Conservation (phyloP, 2,888 invertebrate species). For the Iphiclides podalirius region DNA sequence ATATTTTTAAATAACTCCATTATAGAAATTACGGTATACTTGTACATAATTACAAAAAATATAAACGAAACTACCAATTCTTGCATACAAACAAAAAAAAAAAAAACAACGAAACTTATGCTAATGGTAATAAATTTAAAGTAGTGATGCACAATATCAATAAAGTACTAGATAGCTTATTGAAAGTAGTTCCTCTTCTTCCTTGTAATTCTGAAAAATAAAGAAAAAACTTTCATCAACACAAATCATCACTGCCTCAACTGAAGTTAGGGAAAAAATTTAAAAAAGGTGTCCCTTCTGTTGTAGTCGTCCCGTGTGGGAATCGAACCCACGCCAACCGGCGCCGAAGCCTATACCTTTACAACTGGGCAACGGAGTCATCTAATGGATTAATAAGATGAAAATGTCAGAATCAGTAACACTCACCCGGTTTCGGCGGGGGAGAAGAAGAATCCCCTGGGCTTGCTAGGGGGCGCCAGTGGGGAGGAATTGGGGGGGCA, state of each 20-base stretch:
- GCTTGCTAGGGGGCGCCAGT: slow-evolving; percentile 32
- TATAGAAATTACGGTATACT: no score
- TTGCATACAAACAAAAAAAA: slow-evolving; percentile 14
- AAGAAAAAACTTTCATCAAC: slow-evolving; percentile 12
- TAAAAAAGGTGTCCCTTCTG: no score
- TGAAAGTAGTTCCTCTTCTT: slow-evolving; percentile 69
- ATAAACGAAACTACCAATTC: slow-evolving; percentile 34
- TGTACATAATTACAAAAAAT: no score
- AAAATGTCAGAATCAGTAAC: no score
- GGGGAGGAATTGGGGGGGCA: slow-evolving; percentile 54
- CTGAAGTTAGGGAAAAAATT: no score
- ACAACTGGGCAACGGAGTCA: no score
- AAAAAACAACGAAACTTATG: slow-evolving; percentile 7
- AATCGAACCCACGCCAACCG: no score
- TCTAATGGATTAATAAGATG: no score
- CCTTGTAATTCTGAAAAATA: slow-evolving; percentile 52
- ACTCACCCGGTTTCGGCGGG: slow-evolving; percentile 64
- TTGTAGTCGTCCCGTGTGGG: no score
- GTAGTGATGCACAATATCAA: not conserved
- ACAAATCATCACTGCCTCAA: no score
- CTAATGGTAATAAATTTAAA: slow-evolving; percentile 16
- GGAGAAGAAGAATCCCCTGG: slow-evolving; percentile 71
- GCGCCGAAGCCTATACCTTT: no score
- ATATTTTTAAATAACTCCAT: no score
- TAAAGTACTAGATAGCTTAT: slow-evolving; percentile 32